Evolutionary conservation across 2,797 vertebrate genomes (phyloP), one percentile per base, ranked within the genome.

Genomic region (Perodicticus potto): DNA sequence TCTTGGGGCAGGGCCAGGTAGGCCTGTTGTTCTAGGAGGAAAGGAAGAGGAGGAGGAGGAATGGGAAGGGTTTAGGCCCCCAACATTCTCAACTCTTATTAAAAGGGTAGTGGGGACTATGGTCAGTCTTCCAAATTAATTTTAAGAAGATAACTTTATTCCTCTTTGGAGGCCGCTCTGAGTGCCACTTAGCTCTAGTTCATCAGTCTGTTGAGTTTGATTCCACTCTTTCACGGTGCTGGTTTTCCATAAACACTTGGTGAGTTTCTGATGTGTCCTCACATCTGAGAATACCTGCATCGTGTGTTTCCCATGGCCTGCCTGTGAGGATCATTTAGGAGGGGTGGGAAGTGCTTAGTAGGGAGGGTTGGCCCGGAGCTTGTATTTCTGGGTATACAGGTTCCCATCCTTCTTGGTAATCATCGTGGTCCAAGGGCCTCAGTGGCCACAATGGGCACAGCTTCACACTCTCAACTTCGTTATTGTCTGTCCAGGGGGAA

Each of bases 391-490:
- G 37, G 67, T 34, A 10, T 10, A 19, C 5, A n/a, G 32, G 7
- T 1, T 57, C 12, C 27, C 2, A 12, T 45, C 43, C 22, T 76
- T 40, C 43, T 53, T 65, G 34, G 40, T 34, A 49, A 29, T 59
- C n/a, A 23, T 1, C 43, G 1, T 19, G 12, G 2, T 13, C 82
- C 0, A 4, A 7, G 1, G 63, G 3, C n/a, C 34, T 91, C 25
- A 5, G 6, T 11, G 45, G 19, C n/a, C 13, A 45, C 11, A 3
- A 0, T 12, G 7, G 20, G 22, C n/a, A 29, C 19, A 59, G 53
- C 32, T 67, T 89, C 43, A 63, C 3, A 2, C 23, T 59, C 27
- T 17, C 3, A 4, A 43, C 7, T 25, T 72, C 37, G 22, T n/a
- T 19, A 14, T 25, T 43, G 0, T 81, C 80, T 57, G 29, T 34